Percentiles rank a stretch among this genome's conserved stretches.
Evolutionary conservation across 1,140 invertebrate species (phyloP).

Genomic region (Pseudomyrmex gracilis): DNA sequence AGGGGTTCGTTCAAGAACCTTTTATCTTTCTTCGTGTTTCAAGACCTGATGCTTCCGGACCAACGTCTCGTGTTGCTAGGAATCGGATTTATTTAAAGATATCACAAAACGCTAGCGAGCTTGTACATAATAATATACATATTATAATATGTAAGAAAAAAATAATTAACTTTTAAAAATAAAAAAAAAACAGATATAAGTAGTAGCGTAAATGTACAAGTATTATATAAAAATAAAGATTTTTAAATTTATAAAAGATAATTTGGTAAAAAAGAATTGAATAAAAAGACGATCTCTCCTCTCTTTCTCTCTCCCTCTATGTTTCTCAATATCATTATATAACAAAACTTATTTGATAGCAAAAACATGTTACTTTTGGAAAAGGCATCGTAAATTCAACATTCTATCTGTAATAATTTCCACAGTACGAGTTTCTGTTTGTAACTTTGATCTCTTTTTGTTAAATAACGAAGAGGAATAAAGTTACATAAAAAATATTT

Average conservation of each 20-base stretch:
- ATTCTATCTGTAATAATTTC: background rate
- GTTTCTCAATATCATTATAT: too few relatives aligned
- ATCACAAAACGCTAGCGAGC: constrained; percentile 25
- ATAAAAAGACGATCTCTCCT: too few relatives aligned
- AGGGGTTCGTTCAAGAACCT: constrained; percentile 61
- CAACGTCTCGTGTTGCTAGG: constrained; percentile 51
- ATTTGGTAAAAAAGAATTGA: background rate
- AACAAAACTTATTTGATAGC: background rate
- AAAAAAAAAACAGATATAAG: background rate
- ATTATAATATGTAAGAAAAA: background rate
- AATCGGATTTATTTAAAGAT: constrained; percentile 62
- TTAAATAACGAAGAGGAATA: background rate
- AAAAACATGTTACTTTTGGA: background rate
- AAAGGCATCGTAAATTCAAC: constrained; percentile 16
- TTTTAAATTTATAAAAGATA: background rate
- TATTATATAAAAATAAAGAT: background rate
- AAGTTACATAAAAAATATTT: constrained; percentile 39
- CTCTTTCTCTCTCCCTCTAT: too few relatives aligned
- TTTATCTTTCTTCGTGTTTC: constrained; percentile 73
- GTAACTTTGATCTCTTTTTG: background rate
- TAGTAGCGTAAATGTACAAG: background rate
- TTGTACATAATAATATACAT: background rate
- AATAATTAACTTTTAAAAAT: background rate
- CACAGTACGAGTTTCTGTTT: constrained; percentile 3
- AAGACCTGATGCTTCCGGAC: constrained; percentile 60